Base-by-base conservation (phyloP, 2,888 invertebrate genomes). In the Hirtodrosophila cameraria region DNA sequence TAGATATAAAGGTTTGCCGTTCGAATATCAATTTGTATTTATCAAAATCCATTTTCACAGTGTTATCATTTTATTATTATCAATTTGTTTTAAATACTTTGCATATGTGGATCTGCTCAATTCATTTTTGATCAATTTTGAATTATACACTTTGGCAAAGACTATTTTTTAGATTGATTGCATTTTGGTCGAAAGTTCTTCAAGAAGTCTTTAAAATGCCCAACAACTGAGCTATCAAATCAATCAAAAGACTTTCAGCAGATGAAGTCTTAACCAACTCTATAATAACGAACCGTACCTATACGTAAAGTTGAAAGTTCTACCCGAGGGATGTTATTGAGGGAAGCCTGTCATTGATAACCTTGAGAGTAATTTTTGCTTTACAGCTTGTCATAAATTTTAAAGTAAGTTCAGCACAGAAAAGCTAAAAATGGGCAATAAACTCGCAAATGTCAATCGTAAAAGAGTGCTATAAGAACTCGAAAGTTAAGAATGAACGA, bases 361-460 rank as follows among this genome's bases (percentile, higher is more conserved):
- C 20, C 20, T 39, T 42, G 18, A 20, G 43, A 39, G 52, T 31
- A 33, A 16, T 52, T 11, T 35, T 25, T 8, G 28, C 35, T 57
- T 52, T 52, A 39, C 42, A 45, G 27, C 43, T 33, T 25, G 43
- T 39, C 43, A 45, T 59, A 52, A 52, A 59, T 42, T 39, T 45
- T 12, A 45, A 38, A 59, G 50, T 42, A 31, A 33, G 27, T 45
- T 35, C 33, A 11, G 20, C 15, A 27, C 20, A 39, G 16, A 28
- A 38, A 16, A 41, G 18, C 39, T 39, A 27, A 46, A 39, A 46
- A 16, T 45, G 27, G 9, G 45, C 33, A 33, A 46, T 53, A 57
- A 57, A 57, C 25, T 20, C n/a, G 11, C 11, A 41, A 57, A 48
- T 49, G 57, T 27, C 57, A 57, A 42, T 41, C 57, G 41, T 57